Evolutionary conservation across 1,140 invertebrate genomes (phyloP), one percentile per base, ranked within the genome.

Genomic region (Drosophila ananassae): DNA sequence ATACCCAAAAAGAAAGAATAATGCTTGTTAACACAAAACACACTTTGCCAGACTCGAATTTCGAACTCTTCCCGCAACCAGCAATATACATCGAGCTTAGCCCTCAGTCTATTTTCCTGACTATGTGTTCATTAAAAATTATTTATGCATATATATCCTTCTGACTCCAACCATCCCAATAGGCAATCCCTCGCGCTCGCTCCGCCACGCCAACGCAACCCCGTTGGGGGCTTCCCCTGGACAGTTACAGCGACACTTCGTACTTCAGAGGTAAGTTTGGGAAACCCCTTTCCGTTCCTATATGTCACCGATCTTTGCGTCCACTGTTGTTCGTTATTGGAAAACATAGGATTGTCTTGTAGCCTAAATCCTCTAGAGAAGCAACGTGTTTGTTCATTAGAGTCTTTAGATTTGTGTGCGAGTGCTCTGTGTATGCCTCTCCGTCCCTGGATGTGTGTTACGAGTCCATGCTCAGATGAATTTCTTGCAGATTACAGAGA

Each of bases 121-220:
- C 82, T 72, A 89, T 89, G 84, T 89, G 83, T 89, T 89, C 83
- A 89, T 64, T 79, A 87, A 61, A 21, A 54, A 61, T 72, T 76
- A 68, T 54, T 67, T 72, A 44, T 44, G 41, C 41, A 44, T 44
- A 74, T 68, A 81, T 89, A 83, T 89, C 77, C 68, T 83, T 89
- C 73, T 89, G 83, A 89, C 76, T 89, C 80, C 82, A 73, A 64
- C 77, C 81, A 37, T 12, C 34, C 34, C 34, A 91, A 58, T 77
- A 95, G 94, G 93, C 96, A 39, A 93, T 94, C 74, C 94, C 95
- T 73, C 93, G 95, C 56, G 94, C 95, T 28, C 93, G 95, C 66
- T 96, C 95, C 39, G 92, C 94, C 61, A 95, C 94, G 46, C 94
- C 95, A 50, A 93, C 93, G 72, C 74, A 77, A 60, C 93, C 93